Conservation (phyloP, 2,113 vertebrate genomes). For the Sturnira hondurensis region DNA sequence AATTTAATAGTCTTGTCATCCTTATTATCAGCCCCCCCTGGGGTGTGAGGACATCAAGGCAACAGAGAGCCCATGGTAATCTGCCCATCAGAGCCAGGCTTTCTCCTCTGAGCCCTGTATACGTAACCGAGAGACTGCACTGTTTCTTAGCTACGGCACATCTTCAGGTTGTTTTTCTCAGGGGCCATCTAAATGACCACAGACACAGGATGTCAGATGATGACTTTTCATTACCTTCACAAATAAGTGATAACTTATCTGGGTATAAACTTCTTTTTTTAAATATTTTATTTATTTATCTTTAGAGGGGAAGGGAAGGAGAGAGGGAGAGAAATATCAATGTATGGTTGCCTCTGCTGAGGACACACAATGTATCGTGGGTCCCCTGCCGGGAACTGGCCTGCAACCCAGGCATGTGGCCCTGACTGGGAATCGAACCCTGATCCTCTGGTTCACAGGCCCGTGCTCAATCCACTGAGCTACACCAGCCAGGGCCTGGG, state of each 20-base stretch:
- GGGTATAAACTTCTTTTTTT: neutral
- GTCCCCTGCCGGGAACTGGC: no score
- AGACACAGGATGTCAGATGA: neutral
- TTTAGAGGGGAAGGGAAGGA: no score
- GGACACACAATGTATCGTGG: no score
- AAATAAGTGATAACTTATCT: neutral
- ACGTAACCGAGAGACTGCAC: neutral
- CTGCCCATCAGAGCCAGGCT: neutral
- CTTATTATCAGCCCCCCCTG: neutral
- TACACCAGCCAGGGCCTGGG: no score
- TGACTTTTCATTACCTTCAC: neutral
- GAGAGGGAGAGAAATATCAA: no score
- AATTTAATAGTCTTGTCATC: neutral
- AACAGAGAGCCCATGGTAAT: neutral
- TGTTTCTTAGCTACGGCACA: neutral
- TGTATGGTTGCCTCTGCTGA: no score
- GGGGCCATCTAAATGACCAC: neutral
- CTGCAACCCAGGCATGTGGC: no score
- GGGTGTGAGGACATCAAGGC: neutral
- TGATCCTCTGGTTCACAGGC: no score
- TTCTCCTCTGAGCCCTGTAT: neutral
- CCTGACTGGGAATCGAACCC: no score
- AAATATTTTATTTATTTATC: no score
- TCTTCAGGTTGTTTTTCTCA: neutral
- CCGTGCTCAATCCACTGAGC: no score